Conservation (phyloP, 2,113 vertebrate genomes). For the Cyrtonyx montezumae region DNA sequence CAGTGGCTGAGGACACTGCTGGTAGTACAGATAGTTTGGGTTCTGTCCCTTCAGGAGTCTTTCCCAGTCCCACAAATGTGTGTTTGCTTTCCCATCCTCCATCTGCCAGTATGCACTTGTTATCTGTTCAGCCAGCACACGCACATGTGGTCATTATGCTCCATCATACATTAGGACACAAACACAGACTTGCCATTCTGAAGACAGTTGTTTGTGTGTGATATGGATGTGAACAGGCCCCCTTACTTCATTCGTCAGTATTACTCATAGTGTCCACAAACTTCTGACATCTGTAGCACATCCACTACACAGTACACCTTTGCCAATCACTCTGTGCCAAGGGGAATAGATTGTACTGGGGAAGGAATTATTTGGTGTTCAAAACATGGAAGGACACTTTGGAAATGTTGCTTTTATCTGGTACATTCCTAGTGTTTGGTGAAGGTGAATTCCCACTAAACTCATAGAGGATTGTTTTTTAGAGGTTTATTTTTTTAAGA, state of each 20-base stretch:
- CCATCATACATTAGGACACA: not conserved
- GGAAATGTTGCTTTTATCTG: not conserved
- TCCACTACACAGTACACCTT: not conserved
- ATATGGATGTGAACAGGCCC: accelerated
- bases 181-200: not conserved
- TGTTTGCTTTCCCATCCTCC: not conserved
- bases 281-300: not conserved
- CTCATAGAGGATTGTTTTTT: not conserved
- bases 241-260: accelerated
- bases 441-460: not conserved
- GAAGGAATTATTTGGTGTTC: not conserved
- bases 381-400: not conserved
- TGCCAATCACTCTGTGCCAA: not conserved
- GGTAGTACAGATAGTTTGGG: not conserved
- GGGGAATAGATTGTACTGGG: not conserved
- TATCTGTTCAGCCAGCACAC: not conserved
- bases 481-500: not conserved
- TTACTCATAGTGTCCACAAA: not conserved
- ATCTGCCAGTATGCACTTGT: not conserved
- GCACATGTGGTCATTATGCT: not conserved
- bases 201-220: not conserved
- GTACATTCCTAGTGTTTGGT: not conserved
- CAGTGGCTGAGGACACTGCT: constrained; percentile 5
- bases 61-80: not conserved
- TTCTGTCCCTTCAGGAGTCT: not conserved